phyloP scores from a whole-genome alignment of 2,888 invertebrate genomes.

The Rotaria magnacalcarata region DNA sequence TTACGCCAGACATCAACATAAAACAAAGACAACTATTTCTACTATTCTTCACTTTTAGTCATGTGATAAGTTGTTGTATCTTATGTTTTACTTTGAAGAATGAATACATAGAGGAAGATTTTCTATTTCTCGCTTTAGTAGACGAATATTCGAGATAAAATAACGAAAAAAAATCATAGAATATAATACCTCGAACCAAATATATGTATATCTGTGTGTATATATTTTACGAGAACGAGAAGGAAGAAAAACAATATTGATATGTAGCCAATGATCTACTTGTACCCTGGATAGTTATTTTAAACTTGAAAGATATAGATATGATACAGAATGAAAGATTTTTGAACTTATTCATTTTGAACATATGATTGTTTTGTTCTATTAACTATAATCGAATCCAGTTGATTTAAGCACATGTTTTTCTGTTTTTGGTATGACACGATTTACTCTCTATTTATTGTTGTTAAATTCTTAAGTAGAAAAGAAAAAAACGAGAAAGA shows the following conservation, averaged over 20 bases:
- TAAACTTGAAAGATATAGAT: not conserved
- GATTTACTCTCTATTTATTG: too few relatives aligned
- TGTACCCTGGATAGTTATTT: not conserved
- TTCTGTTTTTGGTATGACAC: too few relatives aligned
- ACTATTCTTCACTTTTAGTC: not conserved
- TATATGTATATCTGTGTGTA: not conserved
- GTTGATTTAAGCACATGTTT: too few relatives aligned
- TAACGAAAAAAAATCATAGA: not conserved
- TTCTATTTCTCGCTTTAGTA: not conserved
- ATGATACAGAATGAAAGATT: not conserved
- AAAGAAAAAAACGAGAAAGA: too few relatives aligned
- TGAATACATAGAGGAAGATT: not conserved
- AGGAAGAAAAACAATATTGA: not conserved
- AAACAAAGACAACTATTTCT: slow-evolving; percentile 21
- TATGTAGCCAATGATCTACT: not conserved
- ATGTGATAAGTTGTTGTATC: not conserved
- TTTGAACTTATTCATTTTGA: not conserved
- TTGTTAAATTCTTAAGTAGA: too few relatives aligned
- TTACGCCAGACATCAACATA: not conserved
- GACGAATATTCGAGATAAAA: slow-evolving; percentile 5
- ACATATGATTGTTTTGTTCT: not conserved
- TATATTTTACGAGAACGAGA: not conserved
- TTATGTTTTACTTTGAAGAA: too few relatives aligned
- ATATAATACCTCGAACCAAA: not conserved
- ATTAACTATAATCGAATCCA: not conserved